Base-by-base conservation (phyloP, 2,113 vertebrate species). In the Meles meles region DNA sequence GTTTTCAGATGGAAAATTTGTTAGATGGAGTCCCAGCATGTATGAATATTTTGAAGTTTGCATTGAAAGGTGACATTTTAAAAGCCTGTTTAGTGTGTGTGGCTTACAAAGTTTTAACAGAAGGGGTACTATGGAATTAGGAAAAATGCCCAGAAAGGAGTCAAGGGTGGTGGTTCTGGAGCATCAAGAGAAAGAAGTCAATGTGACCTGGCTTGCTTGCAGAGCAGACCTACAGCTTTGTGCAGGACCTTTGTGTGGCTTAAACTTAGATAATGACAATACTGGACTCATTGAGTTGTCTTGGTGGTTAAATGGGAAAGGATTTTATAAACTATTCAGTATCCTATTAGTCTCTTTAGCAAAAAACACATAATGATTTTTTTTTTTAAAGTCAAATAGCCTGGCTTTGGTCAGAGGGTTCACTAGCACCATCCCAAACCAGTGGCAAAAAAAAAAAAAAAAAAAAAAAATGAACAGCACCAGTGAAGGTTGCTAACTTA, bases 21-120 rank as follows among this genome's bases (percentile, higher is more conserved):
- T 42, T 67, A 90, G 86, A 49, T 6, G 13, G 39, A 74, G 52
- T 61, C 47, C 67, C 27, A 37, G 23, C 17, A 13, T 37, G 37
- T 39, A 27, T 84, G 77, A 80, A 37, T 67, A 67, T 88, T 96
- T 94, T 83, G 49, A 92, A 29, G 39, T 17, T 55, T 92, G 37
- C 18, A 31, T 93, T 42, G n/a, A 82, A 74, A 80, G 21, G 71
- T 31, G 74, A 74, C 42, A 76, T 92, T 95, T 88, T 39, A 84
- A 93, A 91, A 93, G 63, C 3, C 42, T 91, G 25, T 87, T 42
- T 93, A 34, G 63, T 71, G 69, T 63, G 4, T 59, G 7, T 91
- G 34, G 39, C 69, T 91, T 88, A 65, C 17, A 82, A 63, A 91
- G 44, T 93, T 95, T 93, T 88, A 91, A 67, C 69, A 84, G 77